A percentile compares a stretch with the other conserved stretches of the same genome.
Evolutionary conservation across 2,888 invertebrate genomes (phyloP).

Genomic region (Lepidochrysops patricia): DNA sequence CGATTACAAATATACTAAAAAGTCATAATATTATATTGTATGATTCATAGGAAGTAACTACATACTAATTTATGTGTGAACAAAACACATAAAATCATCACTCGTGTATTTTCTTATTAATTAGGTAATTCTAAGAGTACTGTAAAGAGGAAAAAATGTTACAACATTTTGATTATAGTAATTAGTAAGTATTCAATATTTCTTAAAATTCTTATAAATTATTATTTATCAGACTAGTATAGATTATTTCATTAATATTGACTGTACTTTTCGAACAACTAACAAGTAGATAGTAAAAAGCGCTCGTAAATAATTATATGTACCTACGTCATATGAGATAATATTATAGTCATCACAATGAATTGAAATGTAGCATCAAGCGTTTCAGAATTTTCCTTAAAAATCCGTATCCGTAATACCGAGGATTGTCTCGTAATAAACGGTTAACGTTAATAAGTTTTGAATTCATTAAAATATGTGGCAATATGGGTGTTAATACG

Average conservation of each 20-base stretch:
- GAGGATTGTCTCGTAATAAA: too few relatives aligned
- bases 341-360: too few relatives aligned
- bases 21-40: conserved; percentile 32
- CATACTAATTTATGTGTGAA: conserved; percentile 16
- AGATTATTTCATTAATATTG: neutral
- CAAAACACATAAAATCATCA: neutral
- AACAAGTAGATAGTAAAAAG: too few relatives aligned
- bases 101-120: neutral
- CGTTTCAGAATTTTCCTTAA: too few relatives aligned
- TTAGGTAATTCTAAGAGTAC: neutral
- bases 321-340: too few relatives aligned
- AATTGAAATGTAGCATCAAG: too few relatives aligned
- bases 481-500: neutral
- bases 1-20: conserved; percentile 36
- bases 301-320: too few relatives aligned
- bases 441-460: neutral
- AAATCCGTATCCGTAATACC: too few relatives aligned
- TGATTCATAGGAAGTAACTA: conserved; percentile 46
- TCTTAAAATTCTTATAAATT: neutral
- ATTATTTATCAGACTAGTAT: neutral
- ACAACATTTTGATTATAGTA: neutral
- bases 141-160: neutral
- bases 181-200: neutral
- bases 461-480: neutral
- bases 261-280: neutral